A percentile compares a stretch with the other conserved stretches of the same genome.
phyloP scores from a whole-genome alignment of 2,888 invertebrate species.

The Drosophila histrio region DNA sequence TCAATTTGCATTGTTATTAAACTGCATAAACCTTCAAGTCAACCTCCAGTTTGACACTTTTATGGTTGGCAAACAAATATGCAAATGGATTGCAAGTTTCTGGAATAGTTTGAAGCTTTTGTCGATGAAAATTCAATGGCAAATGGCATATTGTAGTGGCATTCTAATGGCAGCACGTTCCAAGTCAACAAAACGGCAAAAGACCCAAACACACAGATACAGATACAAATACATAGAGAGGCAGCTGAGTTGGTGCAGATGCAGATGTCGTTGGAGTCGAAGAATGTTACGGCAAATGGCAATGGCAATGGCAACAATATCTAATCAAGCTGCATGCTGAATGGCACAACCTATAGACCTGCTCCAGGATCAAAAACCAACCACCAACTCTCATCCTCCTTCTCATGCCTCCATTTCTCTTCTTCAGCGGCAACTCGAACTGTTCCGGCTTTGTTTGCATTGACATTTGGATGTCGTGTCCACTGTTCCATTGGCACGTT shows the following conservation, averaged over 20 bases:
- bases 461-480: slow-evolving; percentile 65
- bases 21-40: slow-evolving; percentile 27
- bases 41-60: slow-evolving; percentile 23
- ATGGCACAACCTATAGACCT: slow-evolving; percentile 25
- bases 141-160: slow-evolving; percentile 74
- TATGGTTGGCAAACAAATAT: slow-evolving; percentile 73
- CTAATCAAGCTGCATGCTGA: slow-evolving; percentile 66
- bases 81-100: slow-evolving; percentile 68
- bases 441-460: slow-evolving; percentile 62
- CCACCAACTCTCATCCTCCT: not conserved
- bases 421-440: not conserved
- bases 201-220: not conserved
- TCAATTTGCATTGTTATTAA: slow-evolving; percentile 63
- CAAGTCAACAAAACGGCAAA: slow-evolving; percentile 18
- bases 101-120: slow-evolving; percentile 61
- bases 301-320: slow-evolving; percentile 61
- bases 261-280: not conserved
- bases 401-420: not conserved
- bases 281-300: slow-evolving; percentile 19
- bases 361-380: not conserved
- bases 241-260: not conserved
- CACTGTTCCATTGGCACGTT: slow-evolving; percentile 72
- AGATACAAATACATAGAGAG: not conserved
- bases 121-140: slow-evolving; percentile 76
- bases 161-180: slow-evolving; percentile 70